phyloP scores from a whole-genome alignment of 2,797 vertebrate species.

The Molothrus aeneus region DNA sequence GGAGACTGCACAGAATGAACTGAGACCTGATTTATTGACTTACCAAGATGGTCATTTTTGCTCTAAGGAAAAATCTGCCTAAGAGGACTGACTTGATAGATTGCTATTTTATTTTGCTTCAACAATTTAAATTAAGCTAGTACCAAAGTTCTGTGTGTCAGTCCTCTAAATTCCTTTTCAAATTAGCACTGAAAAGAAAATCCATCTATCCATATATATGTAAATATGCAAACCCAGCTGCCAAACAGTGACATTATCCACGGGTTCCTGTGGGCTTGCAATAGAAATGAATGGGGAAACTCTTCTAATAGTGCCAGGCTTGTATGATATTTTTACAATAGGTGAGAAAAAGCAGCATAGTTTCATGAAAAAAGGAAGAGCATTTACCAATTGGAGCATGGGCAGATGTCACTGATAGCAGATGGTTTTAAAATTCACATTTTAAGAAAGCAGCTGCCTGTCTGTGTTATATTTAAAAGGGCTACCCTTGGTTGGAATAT shows the following conservation, averaged over 20 bases:
- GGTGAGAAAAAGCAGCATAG: background rate
- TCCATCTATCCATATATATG: constrained; percentile 22
- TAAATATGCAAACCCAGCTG: constrained; percentile 43
- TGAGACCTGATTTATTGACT: background rate
- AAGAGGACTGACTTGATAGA: background rate
- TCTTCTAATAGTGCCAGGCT: background rate
- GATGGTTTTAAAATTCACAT: constrained; percentile 3
- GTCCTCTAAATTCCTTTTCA: constrained; percentile 44
- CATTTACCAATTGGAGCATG: background rate
- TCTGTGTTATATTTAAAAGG: constrained; percentile 21
- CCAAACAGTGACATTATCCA: constrained; percentile 41
- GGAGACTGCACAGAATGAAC: background rate
- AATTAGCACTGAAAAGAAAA: constrained; percentile 54
- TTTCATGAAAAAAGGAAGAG: constrained; percentile 4
- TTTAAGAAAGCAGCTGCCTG: constrained; percentile 42
- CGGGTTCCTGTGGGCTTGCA: background rate
- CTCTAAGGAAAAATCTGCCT: background rate
- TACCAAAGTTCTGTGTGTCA: background rate
- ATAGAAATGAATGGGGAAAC: constrained; percentile 4
- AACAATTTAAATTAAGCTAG: constrained; percentile 18
- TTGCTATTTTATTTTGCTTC: constrained; percentile 25
- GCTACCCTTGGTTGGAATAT: background rate
- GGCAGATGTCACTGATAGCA: constrained; percentile 28
- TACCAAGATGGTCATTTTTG: background rate
- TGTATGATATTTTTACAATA: constrained; percentile 32